phyloP scores from a whole-genome alignment of 2,888 invertebrate species.

The Parnassius apollo region DNA sequence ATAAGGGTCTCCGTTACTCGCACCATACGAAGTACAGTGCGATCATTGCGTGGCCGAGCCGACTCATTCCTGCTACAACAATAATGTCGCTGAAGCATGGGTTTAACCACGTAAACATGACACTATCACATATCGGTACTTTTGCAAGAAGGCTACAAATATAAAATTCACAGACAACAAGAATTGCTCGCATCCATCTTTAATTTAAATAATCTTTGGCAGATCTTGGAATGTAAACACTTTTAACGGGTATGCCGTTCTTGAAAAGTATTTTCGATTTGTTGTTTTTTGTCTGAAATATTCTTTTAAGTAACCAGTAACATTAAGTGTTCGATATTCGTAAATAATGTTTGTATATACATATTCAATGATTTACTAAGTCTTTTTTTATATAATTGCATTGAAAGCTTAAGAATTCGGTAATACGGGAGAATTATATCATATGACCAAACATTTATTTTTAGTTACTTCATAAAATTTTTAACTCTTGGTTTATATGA shows the following conservation, averaged over 20 bases:
- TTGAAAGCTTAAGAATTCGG: constrained; percentile 8
- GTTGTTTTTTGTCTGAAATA: constrained; percentile 10
- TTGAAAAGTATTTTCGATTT: constrained; percentile 26
- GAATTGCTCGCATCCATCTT: constrained; percentile 3
- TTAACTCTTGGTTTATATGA: no score
- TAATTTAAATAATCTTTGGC: constrained; percentile 21
- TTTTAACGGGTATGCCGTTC: constrained; percentile 20
- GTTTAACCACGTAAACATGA: no score
- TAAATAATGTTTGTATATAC: constrained; percentile 22
- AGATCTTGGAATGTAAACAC: constrained; percentile 18
- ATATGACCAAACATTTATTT: constrained; percentile 13
- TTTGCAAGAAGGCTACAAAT: no score
- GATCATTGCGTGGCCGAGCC: no score
- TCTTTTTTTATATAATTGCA: constrained; percentile 19
- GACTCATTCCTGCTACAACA: no score
- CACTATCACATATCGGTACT: no score
- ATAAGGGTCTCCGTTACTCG: no score
- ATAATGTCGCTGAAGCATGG: no score
- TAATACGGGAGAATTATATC: constrained; percentile 7
- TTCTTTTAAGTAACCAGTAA: constrained; percentile 21
- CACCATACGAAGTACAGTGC: no score
- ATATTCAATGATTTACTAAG: constrained; percentile 21
- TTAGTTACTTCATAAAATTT: no score
- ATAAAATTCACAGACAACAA: no score
- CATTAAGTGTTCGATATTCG: constrained; percentile 16